Conservation (phyloP, 2,113 vertebrate genomes). For the Cnemophilus loriae region DNA sequence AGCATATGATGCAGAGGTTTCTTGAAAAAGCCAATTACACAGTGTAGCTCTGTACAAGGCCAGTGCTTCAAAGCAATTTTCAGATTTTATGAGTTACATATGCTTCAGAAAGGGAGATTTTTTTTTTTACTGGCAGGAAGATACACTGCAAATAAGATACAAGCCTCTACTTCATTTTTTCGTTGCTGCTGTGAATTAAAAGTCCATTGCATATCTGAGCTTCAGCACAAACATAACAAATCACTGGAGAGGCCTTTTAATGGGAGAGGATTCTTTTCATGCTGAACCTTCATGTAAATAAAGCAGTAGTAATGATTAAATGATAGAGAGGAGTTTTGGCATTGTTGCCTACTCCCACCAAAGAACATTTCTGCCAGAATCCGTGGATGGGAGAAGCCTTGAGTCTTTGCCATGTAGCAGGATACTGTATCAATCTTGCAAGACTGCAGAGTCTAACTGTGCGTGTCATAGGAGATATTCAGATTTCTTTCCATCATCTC, state of each 20-base stretch:
- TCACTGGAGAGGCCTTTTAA: not conserved
- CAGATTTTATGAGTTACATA: conserved; percentile 4
- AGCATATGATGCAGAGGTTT: conserved; percentile 8
- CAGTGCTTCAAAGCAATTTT: conserved; percentile 16
- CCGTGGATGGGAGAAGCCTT: not conserved
- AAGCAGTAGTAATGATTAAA: not conserved
- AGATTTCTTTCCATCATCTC: not conserved
- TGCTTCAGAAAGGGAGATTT: not conserved
- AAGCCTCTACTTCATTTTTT: not conserved
- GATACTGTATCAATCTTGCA: not conserved
- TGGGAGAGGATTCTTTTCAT: not conserved
- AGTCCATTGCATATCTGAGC: not conserved
- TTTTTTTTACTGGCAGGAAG: not conserved
- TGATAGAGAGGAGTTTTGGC: not conserved
- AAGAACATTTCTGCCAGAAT: not conserved
- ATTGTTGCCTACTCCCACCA: not conserved
- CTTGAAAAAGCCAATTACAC: conserved; percentile 27
- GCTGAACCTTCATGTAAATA: not conserved
- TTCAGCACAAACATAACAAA: not conserved
- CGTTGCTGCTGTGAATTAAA: not conserved
- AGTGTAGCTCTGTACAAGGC: not conserved
- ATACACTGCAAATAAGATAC: not conserved
- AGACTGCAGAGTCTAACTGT: not conserved
- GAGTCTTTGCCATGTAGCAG: not conserved
- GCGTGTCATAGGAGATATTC: not conserved